Base-by-base conservation (phyloP, 2,888 invertebrate species). In the Harpagoxenus sublaevis region DNA sequence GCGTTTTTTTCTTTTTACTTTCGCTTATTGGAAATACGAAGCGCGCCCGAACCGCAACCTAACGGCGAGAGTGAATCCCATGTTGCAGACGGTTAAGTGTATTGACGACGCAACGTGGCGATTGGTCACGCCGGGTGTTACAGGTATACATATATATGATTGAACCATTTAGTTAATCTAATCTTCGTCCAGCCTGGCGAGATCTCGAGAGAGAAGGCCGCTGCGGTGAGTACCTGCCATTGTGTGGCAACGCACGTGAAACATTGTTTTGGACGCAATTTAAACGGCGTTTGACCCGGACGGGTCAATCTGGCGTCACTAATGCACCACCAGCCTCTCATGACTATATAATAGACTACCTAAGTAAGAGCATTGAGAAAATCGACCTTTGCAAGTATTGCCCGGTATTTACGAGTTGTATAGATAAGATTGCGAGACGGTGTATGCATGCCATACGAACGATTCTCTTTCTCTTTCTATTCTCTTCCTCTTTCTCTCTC, bases 281-380 rank as follows among this genome's bases (percentile, higher is more conserved):
- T 91, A 92, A 93, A 89, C 85, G 89, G 83, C 89, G 87, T 87
- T 89, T 86, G 90, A 90, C 90, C 90, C 89, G 86, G 74, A 31
- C 86, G 87, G 93, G 92, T 93, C 92, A 92, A 92, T 92, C 92
- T 91, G 91, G 89, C 93, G 91, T 87, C 91, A 92, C 92, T 94
- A 92, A 93, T 93, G 91, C 93, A 88, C 89, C 82, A 85, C 85
- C 83, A 86, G 74, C 75, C 91, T 89, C 90, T 89, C 90, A 88
- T 89, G 90, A 85, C 90, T 89, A 84, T 88, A 86, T 92, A 92
- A 92, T 91, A 91, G 89, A 89, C 82, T 86, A 88, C 78, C 74
- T 60, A 75, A 90, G 90, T 87, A 87, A 87, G 74, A 87, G 84
- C 86, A 78, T 86, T 45, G 87, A 70, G 83, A 86, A 79, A 79